phyloP scores from a whole-genome alignment of 1,140 invertebrate species.

The Hesperophylax magnus region DNA sequence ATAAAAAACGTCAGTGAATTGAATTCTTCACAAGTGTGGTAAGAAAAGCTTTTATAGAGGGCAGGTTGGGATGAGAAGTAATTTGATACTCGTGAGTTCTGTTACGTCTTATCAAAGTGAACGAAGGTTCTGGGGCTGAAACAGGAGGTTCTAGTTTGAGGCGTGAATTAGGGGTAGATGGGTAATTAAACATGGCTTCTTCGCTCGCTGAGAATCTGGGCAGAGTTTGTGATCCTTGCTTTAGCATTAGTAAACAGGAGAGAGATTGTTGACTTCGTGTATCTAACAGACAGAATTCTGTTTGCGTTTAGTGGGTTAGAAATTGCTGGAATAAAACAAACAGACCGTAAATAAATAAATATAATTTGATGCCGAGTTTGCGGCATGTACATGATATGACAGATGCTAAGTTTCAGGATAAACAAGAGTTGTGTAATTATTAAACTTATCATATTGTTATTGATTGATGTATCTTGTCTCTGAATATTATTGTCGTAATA shows the following conservation, averaged over 20 bases:
- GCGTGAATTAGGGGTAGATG: constrained; percentile 20
- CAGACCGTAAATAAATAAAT: constrained; percentile 2
- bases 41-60: too few relatives aligned
- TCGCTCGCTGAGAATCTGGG: neutral
- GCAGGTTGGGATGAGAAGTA: too few relatives aligned
- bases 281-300: constrained; percentile 4
- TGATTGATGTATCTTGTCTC: too few relatives aligned
- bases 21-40: too few relatives aligned
- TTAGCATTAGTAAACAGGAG: constrained; percentile 24
- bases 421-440: too few relatives aligned
- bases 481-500: too few relatives aligned
- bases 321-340: neutral
- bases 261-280: neutral
- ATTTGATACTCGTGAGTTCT: neutral
- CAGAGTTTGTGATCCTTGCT: neutral
- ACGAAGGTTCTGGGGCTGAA: neutral
- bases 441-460: too few relatives aligned
- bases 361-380: neutral
- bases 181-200: constrained; percentile 47
- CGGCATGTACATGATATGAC: too few relatives aligned
- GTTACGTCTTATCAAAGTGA: neutral
- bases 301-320: neutral
- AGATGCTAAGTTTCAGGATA: too few relatives aligned
- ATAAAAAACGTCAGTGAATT: too few relatives aligned
- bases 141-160: neutral